phyloP scores from a whole-genome alignment of 2,888 invertebrate genomes.

The Phragmatobia fuliginosa region DNA sequence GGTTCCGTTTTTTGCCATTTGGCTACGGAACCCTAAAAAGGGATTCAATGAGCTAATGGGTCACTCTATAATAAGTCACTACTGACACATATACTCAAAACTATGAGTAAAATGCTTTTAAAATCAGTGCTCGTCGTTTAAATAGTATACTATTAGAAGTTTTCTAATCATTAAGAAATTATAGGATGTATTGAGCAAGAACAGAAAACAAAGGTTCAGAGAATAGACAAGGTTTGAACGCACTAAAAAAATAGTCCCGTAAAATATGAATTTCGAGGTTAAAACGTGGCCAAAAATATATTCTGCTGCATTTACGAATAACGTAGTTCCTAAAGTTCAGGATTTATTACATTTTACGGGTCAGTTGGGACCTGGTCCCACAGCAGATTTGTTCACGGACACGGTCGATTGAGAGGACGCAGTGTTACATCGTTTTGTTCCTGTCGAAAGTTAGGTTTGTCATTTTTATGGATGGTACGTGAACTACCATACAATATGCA shows the following conservation, averaged over 20 bases:
- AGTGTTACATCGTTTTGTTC: background rate
- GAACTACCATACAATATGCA: background rate
- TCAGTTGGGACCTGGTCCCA: background rate
- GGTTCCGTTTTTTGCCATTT: too few relatives aligned
- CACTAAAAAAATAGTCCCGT: background rate
- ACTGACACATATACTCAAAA: too few relatives aligned
- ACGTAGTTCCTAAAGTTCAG: background rate
- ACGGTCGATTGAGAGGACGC: background rate
- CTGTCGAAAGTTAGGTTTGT: background rate
- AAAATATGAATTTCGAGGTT: background rate
- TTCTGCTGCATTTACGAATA: background rate
- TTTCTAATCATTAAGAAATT: too few relatives aligned
- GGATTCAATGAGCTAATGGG: too few relatives aligned
- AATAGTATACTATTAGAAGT: too few relatives aligned
- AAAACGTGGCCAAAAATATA: background rate
- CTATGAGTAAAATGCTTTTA: too few relatives aligned
- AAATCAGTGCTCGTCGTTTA: too few relatives aligned
- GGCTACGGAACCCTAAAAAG: too few relatives aligned
- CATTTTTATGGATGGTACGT: background rate
- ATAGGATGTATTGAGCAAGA: too few relatives aligned
- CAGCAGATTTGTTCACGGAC: background rate
- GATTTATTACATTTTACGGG: background rate
- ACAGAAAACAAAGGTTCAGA: too few relatives aligned
- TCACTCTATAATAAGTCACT: too few relatives aligned
- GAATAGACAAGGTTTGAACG: too few relatives aligned